Conservation (phyloP, 2,888 invertebrate species). For the Agonum fuliginosum region DNA sequence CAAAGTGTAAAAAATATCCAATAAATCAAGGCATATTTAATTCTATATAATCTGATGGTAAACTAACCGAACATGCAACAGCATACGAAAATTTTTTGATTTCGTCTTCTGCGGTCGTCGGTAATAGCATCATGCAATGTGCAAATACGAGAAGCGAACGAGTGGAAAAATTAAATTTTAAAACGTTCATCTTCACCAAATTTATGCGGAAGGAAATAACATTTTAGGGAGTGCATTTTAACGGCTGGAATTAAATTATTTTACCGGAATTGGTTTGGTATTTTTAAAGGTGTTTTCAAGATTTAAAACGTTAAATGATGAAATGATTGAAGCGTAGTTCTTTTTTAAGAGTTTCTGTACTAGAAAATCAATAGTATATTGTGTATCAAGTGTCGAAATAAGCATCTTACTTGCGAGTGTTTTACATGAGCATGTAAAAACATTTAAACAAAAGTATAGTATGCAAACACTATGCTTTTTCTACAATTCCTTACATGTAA, state of each 20-base stretch:
- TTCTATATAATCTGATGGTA: conserved; percentile 23
- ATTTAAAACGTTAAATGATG: background rate
- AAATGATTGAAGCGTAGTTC: background rate
- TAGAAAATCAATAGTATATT: no score
- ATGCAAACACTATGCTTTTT: no score
- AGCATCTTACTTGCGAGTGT: no score
- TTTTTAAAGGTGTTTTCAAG: background rate
- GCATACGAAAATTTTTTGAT: background rate
- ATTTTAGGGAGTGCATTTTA: conserved; percentile 21
- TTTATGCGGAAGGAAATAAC: conserved; percentile 31
- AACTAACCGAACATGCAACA: conserved; percentile 25
- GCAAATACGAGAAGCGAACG: conserved; percentile 32
- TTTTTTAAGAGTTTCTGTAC: background rate
- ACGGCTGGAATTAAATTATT: conserved; percentile 28
- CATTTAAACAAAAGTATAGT: no score
- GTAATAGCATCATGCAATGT: conserved; percentile 16
- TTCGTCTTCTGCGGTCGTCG: background rate
- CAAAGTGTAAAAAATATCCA: conserved; percentile 2
- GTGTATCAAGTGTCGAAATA: no score
- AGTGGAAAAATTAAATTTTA: conserved; percentile 34
- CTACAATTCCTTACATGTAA: no score
- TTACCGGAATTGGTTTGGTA: background rate
- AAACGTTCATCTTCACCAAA: background rate
- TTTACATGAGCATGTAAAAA: no score
- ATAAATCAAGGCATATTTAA: conserved; percentile 20